phyloP scores from a whole-genome alignment of 2,113 vertebrate species.

The Sander vitreus region DNA sequence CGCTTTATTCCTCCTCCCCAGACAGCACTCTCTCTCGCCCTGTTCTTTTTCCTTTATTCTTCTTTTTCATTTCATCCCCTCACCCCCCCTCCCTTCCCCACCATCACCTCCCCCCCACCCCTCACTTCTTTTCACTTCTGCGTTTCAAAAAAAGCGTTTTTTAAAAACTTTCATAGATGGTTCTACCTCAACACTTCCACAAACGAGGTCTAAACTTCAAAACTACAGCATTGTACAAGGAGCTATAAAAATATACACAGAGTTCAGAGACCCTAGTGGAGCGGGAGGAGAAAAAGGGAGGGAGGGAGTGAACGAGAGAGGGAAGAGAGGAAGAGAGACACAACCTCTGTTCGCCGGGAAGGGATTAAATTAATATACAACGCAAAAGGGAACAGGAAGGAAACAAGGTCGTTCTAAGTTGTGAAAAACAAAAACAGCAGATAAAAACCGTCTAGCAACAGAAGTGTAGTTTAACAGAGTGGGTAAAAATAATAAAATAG shows the following conservation, averaged over 20 bases:
- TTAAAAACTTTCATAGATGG: constrained; percentile 79
- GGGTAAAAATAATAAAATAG: constrained; percentile 72
- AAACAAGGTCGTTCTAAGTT: constrained; percentile 72
- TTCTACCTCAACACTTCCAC: constrained; percentile 90
- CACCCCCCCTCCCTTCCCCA: not conserved
- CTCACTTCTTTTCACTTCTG: constrained; percentile 58
- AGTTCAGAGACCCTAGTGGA: constrained; percentile 63
- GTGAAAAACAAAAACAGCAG: constrained; percentile 69
- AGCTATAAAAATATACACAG: constrained; percentile 88
- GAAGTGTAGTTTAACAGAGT: constrained; percentile 77
- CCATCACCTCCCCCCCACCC: constrained; percentile 10
- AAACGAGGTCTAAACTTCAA: constrained; percentile 87
- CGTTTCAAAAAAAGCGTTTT: constrained; percentile 69
- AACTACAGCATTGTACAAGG: constrained; percentile 87
- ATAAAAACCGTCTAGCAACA: constrained; percentile 75
- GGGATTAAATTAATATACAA: constrained; percentile 86
- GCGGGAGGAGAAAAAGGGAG: not conserved
- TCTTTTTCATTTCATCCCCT: constrained; percentile 55
- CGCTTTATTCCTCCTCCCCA: constrained; percentile 71
- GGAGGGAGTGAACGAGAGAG: constrained; percentile 47
- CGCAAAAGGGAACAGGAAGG: constrained; percentile 56
- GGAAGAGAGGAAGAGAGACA: constrained; percentile 63
- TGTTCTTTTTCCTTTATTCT: constrained; percentile 57
- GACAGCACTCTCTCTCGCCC: constrained; percentile 59
- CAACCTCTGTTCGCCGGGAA: constrained; percentile 65